Evolutionary conservation across 2,888 invertebrate genomes (phyloP).

Genomic region (Lasioglossum leucozonium): DNA sequence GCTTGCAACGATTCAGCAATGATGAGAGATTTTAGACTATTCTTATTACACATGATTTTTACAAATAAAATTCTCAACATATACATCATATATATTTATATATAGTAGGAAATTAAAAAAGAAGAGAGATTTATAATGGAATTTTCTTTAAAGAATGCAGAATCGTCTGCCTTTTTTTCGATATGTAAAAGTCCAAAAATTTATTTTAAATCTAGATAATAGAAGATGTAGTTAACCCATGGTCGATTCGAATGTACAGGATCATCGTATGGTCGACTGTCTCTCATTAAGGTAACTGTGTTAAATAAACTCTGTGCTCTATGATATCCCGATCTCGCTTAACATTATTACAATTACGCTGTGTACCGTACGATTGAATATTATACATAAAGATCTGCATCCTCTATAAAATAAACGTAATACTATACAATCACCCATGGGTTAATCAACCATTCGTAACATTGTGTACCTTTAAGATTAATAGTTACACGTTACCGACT

Average conservation of each 20-base stretch:
- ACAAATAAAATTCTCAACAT: constrained; percentile 38
- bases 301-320: constrained; percentile 45
- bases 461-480: constrained; percentile 55
- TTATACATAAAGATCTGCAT: constrained; percentile 33
- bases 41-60: constrained; percentile 43
- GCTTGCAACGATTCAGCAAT: constrained; percentile 53
- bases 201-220: constrained; percentile 67
- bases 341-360: constrained; percentile 45
- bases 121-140: constrained; percentile 48
- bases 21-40: constrained; percentile 56
- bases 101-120: constrained; percentile 13
- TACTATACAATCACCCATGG: constrained; percentile 54
- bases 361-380: constrained; percentile 34
- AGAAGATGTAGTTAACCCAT: constrained; percentile 53
- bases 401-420: constrained; percentile 41
- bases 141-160: constrained; percentile 63
- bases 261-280: constrained; percentile 17
- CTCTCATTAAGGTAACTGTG: constrained; percentile 28
- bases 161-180: constrained; percentile 73
- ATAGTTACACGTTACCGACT: constrained; percentile 64
- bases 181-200: constrained; percentile 78
- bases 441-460: constrained; percentile 56
- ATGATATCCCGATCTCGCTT: constrained; percentile 28
- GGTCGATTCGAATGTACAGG: constrained; percentile 40
- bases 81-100: constrained; percentile 25